Base-by-base conservation (phyloP, 2,888 invertebrate genomes). In the Yponomeuta cagnagella region DNA sequence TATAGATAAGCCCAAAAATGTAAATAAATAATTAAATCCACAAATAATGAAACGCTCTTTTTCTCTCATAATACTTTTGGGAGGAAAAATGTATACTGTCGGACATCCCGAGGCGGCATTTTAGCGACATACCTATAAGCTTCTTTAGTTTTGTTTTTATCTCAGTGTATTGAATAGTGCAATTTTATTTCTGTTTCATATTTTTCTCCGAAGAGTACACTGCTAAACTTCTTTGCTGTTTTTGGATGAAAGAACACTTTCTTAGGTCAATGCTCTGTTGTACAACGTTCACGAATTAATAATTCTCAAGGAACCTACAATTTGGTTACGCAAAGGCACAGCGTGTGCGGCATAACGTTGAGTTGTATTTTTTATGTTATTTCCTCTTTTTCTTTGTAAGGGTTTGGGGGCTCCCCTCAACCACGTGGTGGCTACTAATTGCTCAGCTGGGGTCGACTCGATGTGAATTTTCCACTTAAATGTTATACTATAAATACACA, bases 381-480 rank as follows among this genome's bases (percentile, higher is more conserved):
- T 58, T 58, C 52, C 71, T 70, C 72, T 78, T 78, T 79, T 84
- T 84, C 85, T 83, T 82, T 79, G 79, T 64, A 31, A 48, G 64
- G 70, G 31, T 52, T 58, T 63, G 63, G 70, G 79, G 82, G 85
- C 84, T 83, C 90, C 90, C 89, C 69, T 71, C 81, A 80, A 83
- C 86, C 89, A 89, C 90, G 89, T 88, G 86, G 85, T 84, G 83
- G 81, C 77, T 83, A 85, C 88, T 92, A 92, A 92, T 92, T 91
- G 85, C 89, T 87, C 91, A 92, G 91, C 91, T 92, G 91, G 85
- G 88, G 85, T 87, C 81, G 83, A 77, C 79, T 77, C 81, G 82
- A 79, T 86, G 78, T 81, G 83, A 84, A 85, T 86, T 86, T 85
- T 84, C 86, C 85, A 87, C 85, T 88, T 83, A 81, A 85, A 87